Conservation (phyloP, 1,140 invertebrate species). For the Atta colombica region DNA sequence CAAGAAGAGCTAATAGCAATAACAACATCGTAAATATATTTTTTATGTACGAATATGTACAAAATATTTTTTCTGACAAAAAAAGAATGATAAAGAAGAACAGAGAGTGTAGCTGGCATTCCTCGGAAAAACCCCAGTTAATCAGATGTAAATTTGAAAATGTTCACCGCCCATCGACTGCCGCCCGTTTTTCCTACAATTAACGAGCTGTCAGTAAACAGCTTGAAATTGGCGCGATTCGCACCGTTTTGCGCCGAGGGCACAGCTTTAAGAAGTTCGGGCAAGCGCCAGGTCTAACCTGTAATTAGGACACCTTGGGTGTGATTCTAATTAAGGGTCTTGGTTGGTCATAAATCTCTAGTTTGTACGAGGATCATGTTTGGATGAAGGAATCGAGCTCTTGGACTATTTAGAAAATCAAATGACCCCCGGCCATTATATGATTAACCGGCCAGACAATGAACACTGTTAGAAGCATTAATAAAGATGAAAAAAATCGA, state of each 20-base stretch:
- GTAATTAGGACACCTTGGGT: constrained; percentile 84
- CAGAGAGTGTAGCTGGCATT: not conserved
- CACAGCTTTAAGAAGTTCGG: constrained; percentile 54
- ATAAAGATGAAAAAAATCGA: not conserved
- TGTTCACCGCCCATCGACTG: constrained; percentile 62
- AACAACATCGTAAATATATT: not conserved
- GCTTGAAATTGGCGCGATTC: constrained; percentile 74
- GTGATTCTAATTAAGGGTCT: constrained; percentile 80
- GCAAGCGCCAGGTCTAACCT: constrained; percentile 70
- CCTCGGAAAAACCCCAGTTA: constrained; percentile 26
- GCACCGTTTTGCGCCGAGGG: constrained; percentile 77
- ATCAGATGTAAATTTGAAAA: constrained; percentile 74
- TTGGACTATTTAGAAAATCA: constrained; percentile 70
- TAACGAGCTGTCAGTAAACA: constrained; percentile 70
- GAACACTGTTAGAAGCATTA: not conserved
- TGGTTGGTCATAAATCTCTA: constrained; percentile 79
- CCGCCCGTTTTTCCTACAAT: constrained; percentile 63
- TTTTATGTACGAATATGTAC: not conserved
- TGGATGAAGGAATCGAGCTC: constrained; percentile 67
- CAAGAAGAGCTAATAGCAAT: not conserved
- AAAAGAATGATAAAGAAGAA: not conserved
- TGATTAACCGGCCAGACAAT: constrained; percentile 1
- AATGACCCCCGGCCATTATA: constrained; percentile 2
- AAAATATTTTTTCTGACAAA: not conserved
- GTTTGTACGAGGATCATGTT: constrained; percentile 79